These are phyloP conservation scores for Acanthis flammea DNA, from an alignment of 2,797 vertebrate species.

Conservation along the genomic window DNA sequence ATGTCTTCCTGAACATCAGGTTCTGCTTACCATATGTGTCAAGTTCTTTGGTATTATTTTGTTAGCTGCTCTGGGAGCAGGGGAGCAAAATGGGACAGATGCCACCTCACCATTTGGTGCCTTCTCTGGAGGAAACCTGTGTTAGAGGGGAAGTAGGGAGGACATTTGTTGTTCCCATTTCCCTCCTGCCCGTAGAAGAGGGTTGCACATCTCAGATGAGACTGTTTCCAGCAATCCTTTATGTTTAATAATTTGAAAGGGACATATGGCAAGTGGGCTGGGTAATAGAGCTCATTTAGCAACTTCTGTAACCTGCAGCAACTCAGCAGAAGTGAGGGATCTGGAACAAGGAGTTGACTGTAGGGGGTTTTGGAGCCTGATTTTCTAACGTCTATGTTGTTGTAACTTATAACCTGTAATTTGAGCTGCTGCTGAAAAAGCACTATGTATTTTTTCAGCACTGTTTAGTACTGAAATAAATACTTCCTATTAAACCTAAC, in stretches of 20 bases:
- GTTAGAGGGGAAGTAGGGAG: background rate
- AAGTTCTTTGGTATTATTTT: background rate
- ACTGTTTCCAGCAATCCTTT: background rate
- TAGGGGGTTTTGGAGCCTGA: background rate
- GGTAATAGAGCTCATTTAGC: conserved; percentile 12
- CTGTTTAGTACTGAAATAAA: background rate
- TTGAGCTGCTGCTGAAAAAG: conserved; percentile 7
- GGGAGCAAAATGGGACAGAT: background rate
- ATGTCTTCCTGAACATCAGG: background rate
- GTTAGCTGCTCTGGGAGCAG: background rate
- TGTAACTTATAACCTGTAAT: background rate
- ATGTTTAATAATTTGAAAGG: conserved; percentile 6
- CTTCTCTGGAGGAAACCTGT: background rate
- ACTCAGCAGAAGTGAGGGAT: background rate
- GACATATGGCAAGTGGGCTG: conserved; percentile 46
- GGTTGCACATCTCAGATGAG: background rate
- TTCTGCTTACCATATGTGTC: background rate
- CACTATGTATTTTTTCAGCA: background rate
- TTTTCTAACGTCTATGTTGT: background rate
- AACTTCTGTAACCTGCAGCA: background rate
- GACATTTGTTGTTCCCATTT: background rate
- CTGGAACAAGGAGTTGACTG: background rate
- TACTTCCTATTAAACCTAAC: background rate
- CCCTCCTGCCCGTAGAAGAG: background rate
- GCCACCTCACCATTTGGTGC: background rate